Base-by-base conservation (phyloP, 2,888 invertebrate species). In the Sialis lutaria region DNA sequence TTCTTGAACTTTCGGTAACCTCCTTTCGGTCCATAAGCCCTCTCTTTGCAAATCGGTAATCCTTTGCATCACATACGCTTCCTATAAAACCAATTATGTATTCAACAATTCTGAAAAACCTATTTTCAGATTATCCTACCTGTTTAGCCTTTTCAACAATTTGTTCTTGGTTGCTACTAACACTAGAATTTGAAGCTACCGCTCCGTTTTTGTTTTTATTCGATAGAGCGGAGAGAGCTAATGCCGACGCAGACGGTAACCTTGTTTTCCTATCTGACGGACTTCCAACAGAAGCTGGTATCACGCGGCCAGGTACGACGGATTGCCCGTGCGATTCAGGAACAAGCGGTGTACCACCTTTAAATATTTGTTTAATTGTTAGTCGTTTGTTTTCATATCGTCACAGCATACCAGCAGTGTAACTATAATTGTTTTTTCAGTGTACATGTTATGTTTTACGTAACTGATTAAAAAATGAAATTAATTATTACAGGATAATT, bases 61-160 rank as follows among this genome's bases (percentile, higher is more conserved):
- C 63, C 93, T 76, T 60, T 88, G 84, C 73, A 96, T 83, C 51
- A 96, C 92, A 65, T 86, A 83, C 33, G 95, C 96, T 71, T 97
- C 93, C 74, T 82, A 65, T 7, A 8, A 7, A 37, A 37, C 22
- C 22, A 22, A 2, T 22, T 22, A 22, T 22, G 22, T 22, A 22
- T 22, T 22, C 22, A 22, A 22, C 22, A 22, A 22, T 22, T 22
- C 22, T 22, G 22, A 2, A 22, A 22, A 22, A 4, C 22, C 22
- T 22, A 22, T 22, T 22, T 22, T 22, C 2, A 22, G 22, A 22
- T 22, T 22, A 31, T 40, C 52, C 50, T 55, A 74, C 80, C 69
- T 87, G 87, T 64, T 86, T 87, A 9, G 86, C 87, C 61, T 85
- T 80, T 60, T 87, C 85, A 22, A 85, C 84, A 57, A 87, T 85